Evolutionary conservation across 2,113 vertebrate species (phyloP).

Genomic region (Scytalopus superciliaris): DNA sequence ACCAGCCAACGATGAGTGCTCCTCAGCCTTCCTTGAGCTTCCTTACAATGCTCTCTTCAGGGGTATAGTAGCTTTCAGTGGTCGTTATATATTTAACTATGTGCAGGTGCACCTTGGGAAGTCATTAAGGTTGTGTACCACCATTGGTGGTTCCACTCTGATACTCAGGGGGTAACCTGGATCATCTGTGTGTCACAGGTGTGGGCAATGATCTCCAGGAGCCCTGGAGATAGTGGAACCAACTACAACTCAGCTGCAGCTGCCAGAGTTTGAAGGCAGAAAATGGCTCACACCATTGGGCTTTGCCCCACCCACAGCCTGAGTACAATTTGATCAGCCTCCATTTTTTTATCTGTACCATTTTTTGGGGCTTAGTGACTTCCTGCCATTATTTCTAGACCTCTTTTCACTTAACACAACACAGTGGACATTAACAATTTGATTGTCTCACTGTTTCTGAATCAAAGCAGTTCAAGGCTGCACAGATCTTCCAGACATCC

Average conservation of each 20-base stretch:
- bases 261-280: neutral
- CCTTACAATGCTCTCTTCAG: neutral
- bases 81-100: neutral
- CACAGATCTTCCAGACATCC: neutral
- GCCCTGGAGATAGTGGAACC: neutral
- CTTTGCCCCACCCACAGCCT: neutral
- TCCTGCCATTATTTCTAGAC: neutral
- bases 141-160: neutral
- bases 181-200: neutral
- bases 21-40: neutral
- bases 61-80: neutral
- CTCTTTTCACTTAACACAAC: neutral
- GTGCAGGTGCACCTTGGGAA: neutral
- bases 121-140: rapidly evolving
- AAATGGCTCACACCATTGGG: neutral
- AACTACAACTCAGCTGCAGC: neutral
- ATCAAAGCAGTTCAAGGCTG: neutral
- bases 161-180: neutral
- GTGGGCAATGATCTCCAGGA: neutral
- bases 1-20: neutral
- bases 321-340: neutral
- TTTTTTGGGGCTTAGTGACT: neutral
- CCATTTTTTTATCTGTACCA: neutral
- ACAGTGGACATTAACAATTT: neutral
- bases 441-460: neutral